Percentiles rank a stretch among this genome's conserved stretches.
Conservation (phyloP, 2,888 invertebrate species). For the Lasioglossum marginatum region DNA sequence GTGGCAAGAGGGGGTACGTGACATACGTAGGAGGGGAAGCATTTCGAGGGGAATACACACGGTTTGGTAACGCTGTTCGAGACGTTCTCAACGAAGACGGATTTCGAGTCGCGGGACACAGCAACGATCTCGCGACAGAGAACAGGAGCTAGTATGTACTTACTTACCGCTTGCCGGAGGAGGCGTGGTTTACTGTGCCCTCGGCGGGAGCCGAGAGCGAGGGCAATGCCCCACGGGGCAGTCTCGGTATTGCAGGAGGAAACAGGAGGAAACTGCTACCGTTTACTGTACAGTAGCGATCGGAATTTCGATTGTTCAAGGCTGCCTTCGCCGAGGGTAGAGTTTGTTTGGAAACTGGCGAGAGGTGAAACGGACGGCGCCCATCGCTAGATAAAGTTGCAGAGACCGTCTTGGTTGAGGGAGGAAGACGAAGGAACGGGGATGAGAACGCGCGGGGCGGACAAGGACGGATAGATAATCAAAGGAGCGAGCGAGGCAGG, state of each 20-base stretch:
- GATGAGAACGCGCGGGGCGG: conserved; percentile 11
- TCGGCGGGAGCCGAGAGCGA: neutral
- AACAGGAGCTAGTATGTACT: neutral
- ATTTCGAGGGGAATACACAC: too few species aligned
- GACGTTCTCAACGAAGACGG: neutral
- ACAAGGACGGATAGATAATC: conserved; percentile 45
- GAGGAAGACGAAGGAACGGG: conserved; percentile 17
- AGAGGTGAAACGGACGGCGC: neutral
- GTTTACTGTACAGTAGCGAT: neutral
- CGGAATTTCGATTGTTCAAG: neutral
- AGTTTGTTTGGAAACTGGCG: conserved; percentile 25
- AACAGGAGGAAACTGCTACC: neutral
- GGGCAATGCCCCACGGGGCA: neutral
- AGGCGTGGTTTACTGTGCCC: neutral
- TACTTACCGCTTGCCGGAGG: too few species aligned
- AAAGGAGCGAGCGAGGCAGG: conserved; percentile 26
- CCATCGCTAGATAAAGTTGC: conserved; percentile 37
- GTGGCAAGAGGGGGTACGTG: neutral
- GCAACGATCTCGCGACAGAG: neutral
- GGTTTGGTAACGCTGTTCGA: too few species aligned
- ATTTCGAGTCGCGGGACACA: neutral
- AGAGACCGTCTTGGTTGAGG: conserved; percentile 7
- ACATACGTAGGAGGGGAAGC: too few species aligned
- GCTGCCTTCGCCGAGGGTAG: neutral
- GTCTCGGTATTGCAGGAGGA: neutral